These are phyloP conservation scores for Hexactinellida sp. DNA, from an alignment of 37 sponge, comb jelly and placozoan genomes.

Conservation along the genomic window DNA sequence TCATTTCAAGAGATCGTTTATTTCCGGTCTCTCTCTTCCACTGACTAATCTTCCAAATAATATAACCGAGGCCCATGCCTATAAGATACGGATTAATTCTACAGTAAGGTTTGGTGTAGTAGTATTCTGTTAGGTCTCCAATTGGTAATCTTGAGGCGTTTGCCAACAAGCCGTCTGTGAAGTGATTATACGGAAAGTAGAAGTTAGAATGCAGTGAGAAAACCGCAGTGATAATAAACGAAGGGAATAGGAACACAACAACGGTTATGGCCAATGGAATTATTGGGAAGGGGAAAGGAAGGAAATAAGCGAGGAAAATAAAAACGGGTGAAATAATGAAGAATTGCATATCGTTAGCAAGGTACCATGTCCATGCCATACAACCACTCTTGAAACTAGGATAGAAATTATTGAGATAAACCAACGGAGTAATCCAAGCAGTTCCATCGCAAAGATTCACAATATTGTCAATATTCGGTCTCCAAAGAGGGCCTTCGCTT, in stretches of 20 bases:
- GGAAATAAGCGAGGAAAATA: slow-evolving; percentile 34
- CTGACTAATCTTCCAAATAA: slow-evolving; percentile 30
- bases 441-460: slow-evolving; percentile 9
- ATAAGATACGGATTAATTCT: slow-evolving; percentile 63
- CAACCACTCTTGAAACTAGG: slow-evolving; percentile 42
- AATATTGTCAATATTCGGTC: background rate
- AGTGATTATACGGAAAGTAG: background rate
- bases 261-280: slow-evolving; percentile 33
- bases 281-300: background rate
- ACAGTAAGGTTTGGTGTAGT: slow-evolving; percentile 54
- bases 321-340: slow-evolving; percentile 60
- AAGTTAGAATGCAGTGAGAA: slow-evolving; percentile 17
- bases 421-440: slow-evolving; percentile 65
- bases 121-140: slow-evolving; percentile 15
- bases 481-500: slow-evolving; percentile 22
- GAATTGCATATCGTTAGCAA: slow-evolving; percentile 92
- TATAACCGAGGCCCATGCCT: slow-evolving; percentile 61
- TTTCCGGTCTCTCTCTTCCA: background rate
- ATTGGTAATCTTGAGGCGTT: background rate
- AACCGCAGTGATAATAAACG: background rate
- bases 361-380: slow-evolving; percentile 78
- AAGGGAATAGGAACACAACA: slow-evolving; percentile 6
- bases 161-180: background rate
- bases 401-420: slow-evolving; percentile 85
- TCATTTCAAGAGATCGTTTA: background rate